These are phyloP conservation scores for Lamprologus lemairii DNA, from an alignment of 2,113 vertebrate genomes.

Conservation along the genomic window DNA sequence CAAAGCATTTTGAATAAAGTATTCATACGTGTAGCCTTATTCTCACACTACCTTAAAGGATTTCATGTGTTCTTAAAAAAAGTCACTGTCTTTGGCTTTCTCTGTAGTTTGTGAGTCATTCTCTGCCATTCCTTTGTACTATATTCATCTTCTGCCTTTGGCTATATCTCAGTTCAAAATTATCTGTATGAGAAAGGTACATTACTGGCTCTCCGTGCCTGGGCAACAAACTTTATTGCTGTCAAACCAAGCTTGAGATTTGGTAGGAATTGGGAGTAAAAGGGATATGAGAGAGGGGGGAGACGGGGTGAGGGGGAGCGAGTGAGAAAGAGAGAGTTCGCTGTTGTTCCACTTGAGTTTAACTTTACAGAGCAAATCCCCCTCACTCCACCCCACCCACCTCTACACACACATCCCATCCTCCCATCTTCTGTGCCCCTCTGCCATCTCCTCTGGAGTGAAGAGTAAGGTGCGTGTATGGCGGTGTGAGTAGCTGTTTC, in stretches of 20 bases:
- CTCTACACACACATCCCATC: not conserved
- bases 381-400: not conserved
- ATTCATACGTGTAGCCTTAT: not conserved
- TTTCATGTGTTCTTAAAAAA: not conserved
- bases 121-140: constrained; percentile 2
- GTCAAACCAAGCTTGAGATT: constrained; percentile 66
- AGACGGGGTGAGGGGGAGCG: not conserved
- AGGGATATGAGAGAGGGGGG: not conserved
- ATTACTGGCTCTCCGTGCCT: constrained; percentile 47
- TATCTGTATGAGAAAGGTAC: constrained; percentile 49
- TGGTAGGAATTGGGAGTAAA: constrained; percentile 46
- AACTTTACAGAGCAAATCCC: constrained; percentile 63
- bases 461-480: not conserved
- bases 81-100: not conserved
- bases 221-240: constrained; percentile 58
- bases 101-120: constrained; percentile 17
- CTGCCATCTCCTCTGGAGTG: constrained; percentile 5
- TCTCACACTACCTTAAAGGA: not conserved
- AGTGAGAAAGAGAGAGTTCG: constrained; percentile 13
- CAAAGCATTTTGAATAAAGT: not conserved
- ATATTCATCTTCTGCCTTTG: constrained; percentile 47
- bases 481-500: not conserved
- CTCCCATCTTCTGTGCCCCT: constrained; percentile 29
- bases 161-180: constrained; percentile 41
- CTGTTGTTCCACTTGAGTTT: constrained; percentile 57